Evolutionary conservation across 1,140 invertebrate genomes (phyloP), one percentile per base, ranked within the genome.

Genomic region (Philotrypesis tridentata): DNA sequence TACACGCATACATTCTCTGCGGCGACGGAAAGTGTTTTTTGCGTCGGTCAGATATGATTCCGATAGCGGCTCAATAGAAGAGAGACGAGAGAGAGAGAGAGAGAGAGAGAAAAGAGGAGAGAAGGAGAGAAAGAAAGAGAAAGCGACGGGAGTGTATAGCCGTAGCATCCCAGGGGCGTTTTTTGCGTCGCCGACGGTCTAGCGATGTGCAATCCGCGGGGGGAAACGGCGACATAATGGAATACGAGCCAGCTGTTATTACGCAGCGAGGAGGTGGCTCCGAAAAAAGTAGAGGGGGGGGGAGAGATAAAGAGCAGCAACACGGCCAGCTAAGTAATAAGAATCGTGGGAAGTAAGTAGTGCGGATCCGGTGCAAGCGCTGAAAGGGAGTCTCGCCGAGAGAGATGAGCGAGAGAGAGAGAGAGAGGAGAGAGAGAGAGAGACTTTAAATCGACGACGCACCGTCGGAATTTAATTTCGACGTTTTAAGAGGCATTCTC

Each of bases 301-400:
- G 11, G 63, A 71, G 73, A 76, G 40, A 61, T 65, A 65, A 65
- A 65, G 61, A 29, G 61, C 21, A 40, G n/a, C 8, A n/a, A 60
- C n/a, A 40, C 55, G 33, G 60, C 23, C n/a, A 23, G 17, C 70
- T 78, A 73, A 74, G 80, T 80, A 79, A 82, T 83, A 79, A 84
- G 81, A 85, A 84, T 85, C 82, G 83, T 83, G 82, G 83, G 79
- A 84, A 84, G 80, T 80, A 77, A 84, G 82, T 85, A 84, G 78
- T 78, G 82, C 72, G 70, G 79, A 83, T 81, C 74, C 70, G 55
- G 65, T n/a, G 81, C 72, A 74, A 23, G 55, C 17, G 48, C 55
- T 76, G n/a, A 68, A 78, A 63, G 75, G 75, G 67, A 71, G 79
- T 29, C 48, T n/a, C 48, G 48, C 17, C 17, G 21, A n/a, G 48